Evolutionary conservation across 1,140 invertebrate species (phyloP), one percentile per base, ranked within the genome.

Genomic region (Hermatobates lingyangjiaoensis): DNA sequence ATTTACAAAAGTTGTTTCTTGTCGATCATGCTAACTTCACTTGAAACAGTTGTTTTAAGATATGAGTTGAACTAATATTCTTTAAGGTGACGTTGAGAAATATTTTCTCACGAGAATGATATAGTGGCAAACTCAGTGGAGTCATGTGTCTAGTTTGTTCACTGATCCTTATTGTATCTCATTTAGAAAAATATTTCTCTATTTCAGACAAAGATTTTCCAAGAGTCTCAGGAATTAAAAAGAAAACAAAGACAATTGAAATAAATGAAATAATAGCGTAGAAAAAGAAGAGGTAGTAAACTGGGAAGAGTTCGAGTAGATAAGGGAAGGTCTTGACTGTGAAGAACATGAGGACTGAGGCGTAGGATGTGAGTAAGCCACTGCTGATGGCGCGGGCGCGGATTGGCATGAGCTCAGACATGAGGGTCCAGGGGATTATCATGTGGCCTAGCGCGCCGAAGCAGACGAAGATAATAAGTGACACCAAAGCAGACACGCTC

Each of bases 221-320:
- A 52, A 81, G 71, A 0, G 82, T 87, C 68, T 87, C 83, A 1
- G 82, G 82, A 24, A 86, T 61, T 51, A 74, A 74, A 28, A 78
- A 64, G 48, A 71, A 74, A 23, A 79, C 64, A 58, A 80, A 74
- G 12, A 69, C 54, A 18, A 73, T 64, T 5, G 74, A 72, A 3
- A 75, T 7, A 4, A 75, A 58, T 27, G 78, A 79, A 5, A 74
- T 66, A 3, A 67, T 62, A 24, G 73, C 70, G 60, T 79, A 80
- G 48, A 77, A 65, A 57, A 72, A 74, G 65, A 83, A 84, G 2
- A 75, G 60, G 3, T 63, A 66, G 26, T 69, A 64, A 10, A 71
- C 60, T 1, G 72, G 71, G 24, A 79, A 60, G 0, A 57, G 20
- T n/a, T 67, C 60, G 4, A 76, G 55, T 12, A 75, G 53, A 34